Conservation (phyloP, 2,797 vertebrate species). For the Hypotaenidia okinawae region DNA sequence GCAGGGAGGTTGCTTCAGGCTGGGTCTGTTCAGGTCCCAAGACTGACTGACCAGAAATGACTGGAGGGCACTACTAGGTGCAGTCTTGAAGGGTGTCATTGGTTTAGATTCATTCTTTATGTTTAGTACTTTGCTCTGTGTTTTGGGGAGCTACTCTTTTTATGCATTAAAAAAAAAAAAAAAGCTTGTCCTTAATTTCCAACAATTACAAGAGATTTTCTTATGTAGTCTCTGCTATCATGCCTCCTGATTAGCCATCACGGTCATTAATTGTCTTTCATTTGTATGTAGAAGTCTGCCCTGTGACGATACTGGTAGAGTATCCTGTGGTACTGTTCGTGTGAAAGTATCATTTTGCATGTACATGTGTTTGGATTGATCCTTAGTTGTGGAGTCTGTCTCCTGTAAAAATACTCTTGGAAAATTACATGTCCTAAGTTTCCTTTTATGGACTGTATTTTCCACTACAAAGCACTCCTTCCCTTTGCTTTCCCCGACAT, state of each 20-base stretch:
- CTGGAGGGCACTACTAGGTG: background rate
- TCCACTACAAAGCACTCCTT: background rate
- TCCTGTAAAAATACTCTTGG: background rate
- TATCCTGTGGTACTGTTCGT: background rate
- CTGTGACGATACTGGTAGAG: background rate
- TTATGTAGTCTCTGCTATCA: background rate
- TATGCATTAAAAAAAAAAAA: background rate
- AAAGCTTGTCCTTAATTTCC: background rate
- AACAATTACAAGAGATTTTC: background rate
- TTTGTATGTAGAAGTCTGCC: background rate
- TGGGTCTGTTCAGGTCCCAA: background rate
- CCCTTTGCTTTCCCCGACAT: background rate
- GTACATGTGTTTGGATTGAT: background rate
- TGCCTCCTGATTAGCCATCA: background rate
- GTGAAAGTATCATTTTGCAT: background rate
- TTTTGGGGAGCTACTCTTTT: background rate
- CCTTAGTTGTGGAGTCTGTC: background rate
- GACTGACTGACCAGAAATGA: background rate
- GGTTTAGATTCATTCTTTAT: background rate
- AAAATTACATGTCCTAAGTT: background rate
- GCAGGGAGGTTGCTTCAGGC: background rate
- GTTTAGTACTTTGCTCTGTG: background rate
- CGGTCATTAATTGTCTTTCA: background rate
- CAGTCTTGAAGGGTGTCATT: background rate
- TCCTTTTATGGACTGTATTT: background rate